phyloP scores from a whole-genome alignment of 2,888 invertebrate species.

The Rhamnusium bicolor region DNA sequence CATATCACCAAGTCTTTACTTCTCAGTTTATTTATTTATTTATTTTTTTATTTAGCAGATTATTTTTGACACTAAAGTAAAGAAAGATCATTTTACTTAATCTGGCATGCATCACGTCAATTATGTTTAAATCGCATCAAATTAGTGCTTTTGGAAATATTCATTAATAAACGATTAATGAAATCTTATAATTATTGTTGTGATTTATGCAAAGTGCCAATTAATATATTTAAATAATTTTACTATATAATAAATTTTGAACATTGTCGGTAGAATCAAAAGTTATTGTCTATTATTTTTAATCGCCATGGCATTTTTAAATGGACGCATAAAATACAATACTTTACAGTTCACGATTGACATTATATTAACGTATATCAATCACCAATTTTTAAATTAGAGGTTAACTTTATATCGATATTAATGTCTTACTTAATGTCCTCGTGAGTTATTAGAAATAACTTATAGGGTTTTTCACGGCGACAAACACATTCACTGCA shows the following conservation, averaged over 20 bases:
- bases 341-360: constrained; percentile 11
- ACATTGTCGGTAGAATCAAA: not conserved
- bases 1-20: no score
- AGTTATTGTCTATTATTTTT: not conserved
- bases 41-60: no score
- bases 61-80: no score
- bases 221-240: no score
- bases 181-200: not conserved
- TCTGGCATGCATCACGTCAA: no score
- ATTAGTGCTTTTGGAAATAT: no score
- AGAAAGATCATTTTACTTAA: no score
- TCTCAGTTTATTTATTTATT: no score
- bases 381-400: constrained; percentile 11
- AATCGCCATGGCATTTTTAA: not conserved
- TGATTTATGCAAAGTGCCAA: not conserved
- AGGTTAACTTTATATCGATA: constrained; percentile 20
- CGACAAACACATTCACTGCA: not conserved
- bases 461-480: constrained; percentile 22
- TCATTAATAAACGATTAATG: no score
- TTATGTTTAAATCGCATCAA: no score
- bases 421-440: constrained; percentile 35
- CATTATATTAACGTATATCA: constrained; percentile 10
- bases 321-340: not conserved
- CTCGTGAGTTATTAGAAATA: constrained; percentile 28
- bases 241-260: not conserved